A percentile compares a stretch with the other conserved stretches of the same genome.
These are phyloP conservation scores for Chloromyia formosa DNA, from an alignment of 2,888 invertebrate genomes.

Conservation along the genomic window DNA sequence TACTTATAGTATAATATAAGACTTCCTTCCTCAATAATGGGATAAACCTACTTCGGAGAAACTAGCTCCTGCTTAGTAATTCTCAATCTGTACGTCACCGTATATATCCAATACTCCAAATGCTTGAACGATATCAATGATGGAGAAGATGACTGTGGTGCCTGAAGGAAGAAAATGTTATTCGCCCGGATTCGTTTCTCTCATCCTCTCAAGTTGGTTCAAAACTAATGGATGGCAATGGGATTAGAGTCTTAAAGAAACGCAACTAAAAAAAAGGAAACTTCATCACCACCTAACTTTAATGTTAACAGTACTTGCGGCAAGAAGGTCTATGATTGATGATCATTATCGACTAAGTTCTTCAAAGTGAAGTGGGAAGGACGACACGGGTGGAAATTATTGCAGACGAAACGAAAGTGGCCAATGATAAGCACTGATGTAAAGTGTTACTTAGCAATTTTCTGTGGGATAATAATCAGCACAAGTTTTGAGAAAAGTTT, in stretches of 20 bases:
- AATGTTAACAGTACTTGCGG: background rate
- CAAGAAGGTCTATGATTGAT: slow-evolving; percentile 20
- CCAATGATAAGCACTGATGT: background rate
- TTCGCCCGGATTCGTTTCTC: background rate
- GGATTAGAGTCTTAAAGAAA: background rate
- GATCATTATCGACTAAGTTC: slow-evolving; percentile 16
- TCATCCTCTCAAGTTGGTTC: background rate
- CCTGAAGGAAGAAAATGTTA: background rate
- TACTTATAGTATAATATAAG: background rate
- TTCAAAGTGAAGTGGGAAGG: slow-evolving; percentile 2
- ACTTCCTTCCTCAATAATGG: background rate
- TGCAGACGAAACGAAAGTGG: background rate
- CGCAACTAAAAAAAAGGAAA: too few species aligned
- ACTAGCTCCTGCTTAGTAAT: background rate
- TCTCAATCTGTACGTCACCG: background rate
- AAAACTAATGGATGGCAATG: background rate
- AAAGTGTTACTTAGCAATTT: slow-evolving; percentile 5
- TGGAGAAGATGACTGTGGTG: background rate
- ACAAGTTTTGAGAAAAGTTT: background rate
- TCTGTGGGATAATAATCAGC: background rate
- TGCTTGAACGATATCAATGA: background rate
- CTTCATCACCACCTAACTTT: too few species aligned
- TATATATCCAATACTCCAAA: background rate
- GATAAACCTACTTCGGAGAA: too few species aligned
- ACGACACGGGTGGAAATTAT: background rate